phyloP scores from a whole-genome alignment of 2,888 invertebrate species.

The Amphipyra tragopoginis region DNA sequence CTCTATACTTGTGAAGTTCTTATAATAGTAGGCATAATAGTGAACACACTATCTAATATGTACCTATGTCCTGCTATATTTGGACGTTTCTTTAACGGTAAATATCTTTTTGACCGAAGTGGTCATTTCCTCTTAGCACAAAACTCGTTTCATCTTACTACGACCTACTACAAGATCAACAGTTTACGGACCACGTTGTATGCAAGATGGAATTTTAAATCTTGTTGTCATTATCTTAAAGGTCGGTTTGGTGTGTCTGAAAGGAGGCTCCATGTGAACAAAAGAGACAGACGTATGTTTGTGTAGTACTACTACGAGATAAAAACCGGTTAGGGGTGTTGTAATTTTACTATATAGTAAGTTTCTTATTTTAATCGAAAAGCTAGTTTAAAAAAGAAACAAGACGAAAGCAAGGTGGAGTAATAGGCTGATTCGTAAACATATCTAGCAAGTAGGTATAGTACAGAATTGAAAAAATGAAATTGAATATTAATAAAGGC shows the following conservation, averaged over 20 bases:
- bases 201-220: conserved; percentile 15
- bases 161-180: conserved; percentile 82
- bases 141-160: conserved; percentile 86
- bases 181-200: conserved; percentile 42
- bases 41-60: conserved; percentile 22
- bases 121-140: conserved; percentile 78
- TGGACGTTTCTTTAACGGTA: conserved; percentile 79
- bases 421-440: conserved; percentile 6
- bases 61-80: conserved; percentile 67
- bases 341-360: conserved; percentile 55
- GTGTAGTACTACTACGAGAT: conserved; percentile 55
- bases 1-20: too few relatives aligned
- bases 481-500: too few relatives aligned
- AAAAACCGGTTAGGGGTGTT: conserved; percentile 74
- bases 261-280: conserved; percentile 36
- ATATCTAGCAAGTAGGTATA: not conserved
- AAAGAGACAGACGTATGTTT: conserved; percentile 63
- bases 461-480: not conserved
- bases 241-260: conserved; percentile 15
- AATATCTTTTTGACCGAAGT: conserved; percentile 77
- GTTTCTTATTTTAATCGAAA: conserved; percentile 37
- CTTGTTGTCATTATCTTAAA: conserved; percentile 2
- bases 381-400: conserved; percentile 18
- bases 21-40: conserved; percentile 6
- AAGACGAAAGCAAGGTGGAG: conserved; percentile 8